phyloP scores from a whole-genome alignment of 2,797 vertebrate species.

The Hylomyscus alleni region DNA sequence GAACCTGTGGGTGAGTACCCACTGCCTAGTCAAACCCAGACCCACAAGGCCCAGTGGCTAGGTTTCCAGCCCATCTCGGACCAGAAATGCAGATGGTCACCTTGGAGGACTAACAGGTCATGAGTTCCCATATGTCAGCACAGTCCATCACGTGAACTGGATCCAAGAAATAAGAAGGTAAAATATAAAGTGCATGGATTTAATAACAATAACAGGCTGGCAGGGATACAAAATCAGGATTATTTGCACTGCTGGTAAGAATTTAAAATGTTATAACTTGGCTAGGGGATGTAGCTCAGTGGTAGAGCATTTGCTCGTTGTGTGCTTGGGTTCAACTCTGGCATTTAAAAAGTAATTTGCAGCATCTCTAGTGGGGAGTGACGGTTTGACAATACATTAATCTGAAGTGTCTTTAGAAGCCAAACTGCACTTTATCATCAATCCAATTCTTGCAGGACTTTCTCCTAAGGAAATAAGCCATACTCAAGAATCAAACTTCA shows the following conservation, averaged over 20 bases:
- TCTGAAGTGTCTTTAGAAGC: slow-evolving; percentile 59
- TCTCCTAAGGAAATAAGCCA: slow-evolving; percentile 62
- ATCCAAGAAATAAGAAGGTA: neutral
- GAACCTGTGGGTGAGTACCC: neutral
- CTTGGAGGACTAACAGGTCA: neutral
- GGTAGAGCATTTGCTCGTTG: neutral
- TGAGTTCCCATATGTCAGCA: neutral
- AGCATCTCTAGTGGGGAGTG: neutral
- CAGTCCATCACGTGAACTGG: neutral
- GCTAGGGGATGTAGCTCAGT: neutral
- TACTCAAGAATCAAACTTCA: slow-evolving; percentile 23
- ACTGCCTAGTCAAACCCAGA: neutral
- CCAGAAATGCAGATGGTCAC: neutral
- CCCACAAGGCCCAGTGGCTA: neutral
- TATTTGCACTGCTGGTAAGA: neutral
- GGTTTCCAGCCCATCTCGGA: neutral
- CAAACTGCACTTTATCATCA: slow-evolving; percentile 31
- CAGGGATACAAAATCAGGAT: neutral
- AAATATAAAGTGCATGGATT: slow-evolving; percentile 22
- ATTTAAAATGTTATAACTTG: neutral
- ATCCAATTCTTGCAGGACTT: slow-evolving; percentile 39
- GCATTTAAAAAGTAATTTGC: neutral
- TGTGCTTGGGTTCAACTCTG: neutral
- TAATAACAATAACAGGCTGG: neutral
- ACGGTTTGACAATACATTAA: neutral